These are phyloP conservation scores for Drosophila phalerata DNA, from an alignment of 2,888 invertebrate genomes.

Conservation along the genomic window DNA sequence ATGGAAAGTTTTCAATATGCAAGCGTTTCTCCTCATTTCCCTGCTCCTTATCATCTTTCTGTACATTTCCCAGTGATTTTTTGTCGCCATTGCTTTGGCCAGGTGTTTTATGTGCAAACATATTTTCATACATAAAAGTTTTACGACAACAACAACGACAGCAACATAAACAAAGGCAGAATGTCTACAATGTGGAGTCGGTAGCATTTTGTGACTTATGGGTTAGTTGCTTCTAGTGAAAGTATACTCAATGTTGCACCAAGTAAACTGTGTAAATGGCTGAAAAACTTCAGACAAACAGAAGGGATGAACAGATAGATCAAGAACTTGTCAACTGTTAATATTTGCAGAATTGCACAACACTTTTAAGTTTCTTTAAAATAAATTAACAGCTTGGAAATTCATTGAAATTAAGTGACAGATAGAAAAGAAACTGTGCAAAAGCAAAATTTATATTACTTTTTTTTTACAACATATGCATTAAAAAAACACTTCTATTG, in stretches of 20 bases:
- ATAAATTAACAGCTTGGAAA: neutral
- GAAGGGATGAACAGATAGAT: neutral
- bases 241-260: constrained; percentile 46
- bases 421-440: neutral
- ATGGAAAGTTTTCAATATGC: constrained; percentile 77
- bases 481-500: too few species aligned
- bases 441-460: too few species aligned
- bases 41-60: neutral
- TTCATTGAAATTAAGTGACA: neutral
- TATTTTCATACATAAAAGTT: constrained; percentile 76
- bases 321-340: neutral
- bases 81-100: constrained; percentile 37
- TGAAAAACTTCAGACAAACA: neutral
- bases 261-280: constrained; percentile 32
- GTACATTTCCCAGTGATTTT: constrained; percentile 6
- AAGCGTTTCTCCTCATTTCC: constrained; percentile 31
- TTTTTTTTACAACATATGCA: too few species aligned
- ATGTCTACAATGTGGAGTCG: constrained; percentile 49
- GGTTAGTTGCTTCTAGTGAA: constrained; percentile 50
- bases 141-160: constrained; percentile 59
- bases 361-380: neutral
- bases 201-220: constrained; percentile 61
- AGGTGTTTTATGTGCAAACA: constrained; percentile 75
- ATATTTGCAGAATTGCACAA: neutral
- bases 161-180: constrained; percentile 22